Percentiles rank a stretch among this genome's conserved stretches.
phyloP scores from a whole-genome alignment of 2,113 vertebrate species.

The Helogale parvula region DNA sequence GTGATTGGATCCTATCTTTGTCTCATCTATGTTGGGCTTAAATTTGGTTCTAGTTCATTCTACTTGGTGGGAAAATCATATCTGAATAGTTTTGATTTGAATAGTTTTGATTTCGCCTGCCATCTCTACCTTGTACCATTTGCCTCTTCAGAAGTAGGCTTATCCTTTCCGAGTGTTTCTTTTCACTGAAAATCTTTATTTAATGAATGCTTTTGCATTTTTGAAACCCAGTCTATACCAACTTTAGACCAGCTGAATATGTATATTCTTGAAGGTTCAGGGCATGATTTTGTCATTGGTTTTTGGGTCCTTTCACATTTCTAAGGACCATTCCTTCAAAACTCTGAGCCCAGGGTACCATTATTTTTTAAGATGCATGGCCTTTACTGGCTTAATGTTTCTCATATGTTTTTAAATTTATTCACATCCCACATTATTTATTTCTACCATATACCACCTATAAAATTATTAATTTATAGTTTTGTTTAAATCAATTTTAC shows the following conservation, averaged over 20 bases:
- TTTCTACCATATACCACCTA: background rate
- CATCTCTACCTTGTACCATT: background rate
- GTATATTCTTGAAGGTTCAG: background rate
- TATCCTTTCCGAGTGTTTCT: background rate
- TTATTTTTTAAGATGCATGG: background rate
- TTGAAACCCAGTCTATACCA: background rate
- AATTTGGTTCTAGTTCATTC: background rate
- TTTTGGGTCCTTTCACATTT: background rate
- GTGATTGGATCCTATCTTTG: background rate
- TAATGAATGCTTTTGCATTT: background rate
- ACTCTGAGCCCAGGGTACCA: background rate
- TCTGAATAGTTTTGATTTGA: background rate
- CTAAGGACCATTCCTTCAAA: background rate
- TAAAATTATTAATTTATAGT: background rate
- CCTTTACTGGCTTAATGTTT: background rate
- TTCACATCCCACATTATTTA: background rate
- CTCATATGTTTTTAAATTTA: background rate
- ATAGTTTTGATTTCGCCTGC: background rate
- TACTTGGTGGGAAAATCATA: background rate
- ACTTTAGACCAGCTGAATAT: background rate
- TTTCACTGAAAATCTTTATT: background rate
- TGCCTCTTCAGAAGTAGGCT: background rate
- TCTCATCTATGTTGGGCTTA: background rate
- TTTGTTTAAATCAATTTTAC: constrained; percentile 41
- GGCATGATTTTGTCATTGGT: background rate